Base-by-base conservation (phyloP, 92 coral and sea anemone genomes). In the Meandrina meandrites region DNA sequence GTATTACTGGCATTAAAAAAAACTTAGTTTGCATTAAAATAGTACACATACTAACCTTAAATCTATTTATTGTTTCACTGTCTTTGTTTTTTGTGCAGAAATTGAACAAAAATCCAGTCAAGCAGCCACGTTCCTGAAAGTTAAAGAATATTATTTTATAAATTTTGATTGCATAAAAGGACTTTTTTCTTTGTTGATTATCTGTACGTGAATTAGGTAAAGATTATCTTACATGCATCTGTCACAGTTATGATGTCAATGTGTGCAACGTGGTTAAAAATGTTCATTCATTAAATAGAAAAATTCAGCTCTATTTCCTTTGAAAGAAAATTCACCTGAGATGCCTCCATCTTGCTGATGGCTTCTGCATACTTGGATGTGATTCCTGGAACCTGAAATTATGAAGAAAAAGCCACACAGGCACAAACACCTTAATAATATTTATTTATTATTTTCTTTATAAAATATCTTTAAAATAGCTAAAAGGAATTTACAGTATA, bases 81-180 rank as follows among this genome's bases (percentile, higher is more conserved):
- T 95, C 95, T 70, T 95, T 97, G 75, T 80, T 93, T 89, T 93
- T 95, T 75, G 97, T 82, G 68, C 93, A 93, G 83, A 91, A 92
- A 47, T 90, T 83, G 69, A 97, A 95, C 36, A 97, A 80, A 54
- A 90, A 80, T 58, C 99, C 96, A 90, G 93, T 87, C 75, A 93
- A 84, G 66, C 97, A 88, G 74, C 96, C 90, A 35, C 77, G 84
- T 34, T 76, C 90, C 98, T 96, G 90, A 80, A 84, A 79, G 40
- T 28, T 48, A 2, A 66, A 67, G 36, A 17, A 36, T 58, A 22
- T 50, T 19, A 51, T 51, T 16, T 10, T 2, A 9, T 10, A 66
- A 66, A 48, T 30, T 66, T 66, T 66, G 71, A 66, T 1, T 66
- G 16, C 32, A 27, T 17, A 27, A 2, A 27, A 66, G 5, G 5